A percentile compares a stretch with the other conserved stretches of the same genome.
Evolutionary conservation across 2,797 vertebrate genomes (phyloP).

Genomic region (Hydrolagus colliei): DNA sequence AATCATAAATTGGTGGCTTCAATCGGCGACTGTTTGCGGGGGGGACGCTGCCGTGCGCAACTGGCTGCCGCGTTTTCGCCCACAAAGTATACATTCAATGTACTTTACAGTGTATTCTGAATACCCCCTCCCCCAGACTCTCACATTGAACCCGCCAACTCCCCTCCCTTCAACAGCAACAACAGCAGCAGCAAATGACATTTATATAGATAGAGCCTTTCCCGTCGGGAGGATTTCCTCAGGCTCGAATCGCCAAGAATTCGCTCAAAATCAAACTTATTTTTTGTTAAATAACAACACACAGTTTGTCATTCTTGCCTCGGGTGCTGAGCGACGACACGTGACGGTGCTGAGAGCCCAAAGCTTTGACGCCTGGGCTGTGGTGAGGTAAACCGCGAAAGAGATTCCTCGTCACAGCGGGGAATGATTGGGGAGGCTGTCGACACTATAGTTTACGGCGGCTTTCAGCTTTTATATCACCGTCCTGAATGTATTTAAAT

Average conservation of each 20-base stretch:
- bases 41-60: no score
- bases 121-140: constrained; percentile 26
- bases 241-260: no score
- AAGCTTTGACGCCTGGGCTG: neutral
- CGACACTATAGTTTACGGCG: neutral
- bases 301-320: neutral
- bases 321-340: neutral
- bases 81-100: no score
- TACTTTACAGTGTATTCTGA: no score
- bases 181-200: neutral
- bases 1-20: no score
- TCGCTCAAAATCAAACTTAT: neutral
- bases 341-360: neutral
- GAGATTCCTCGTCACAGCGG: neutral
- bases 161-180: constrained; percentile 34
- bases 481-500: neutral
- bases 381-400: neutral
- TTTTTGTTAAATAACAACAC: neutral
- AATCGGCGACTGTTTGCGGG: no score
- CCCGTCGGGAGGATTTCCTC: no score
- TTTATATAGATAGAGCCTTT: no score
- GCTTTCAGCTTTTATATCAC: no score
- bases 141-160: constrained; percentile 35
- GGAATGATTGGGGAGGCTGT: neutral
- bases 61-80: no score